phyloP scores from a whole-genome alignment of 2,888 invertebrate species.

The Pecten maximus region DNA sequence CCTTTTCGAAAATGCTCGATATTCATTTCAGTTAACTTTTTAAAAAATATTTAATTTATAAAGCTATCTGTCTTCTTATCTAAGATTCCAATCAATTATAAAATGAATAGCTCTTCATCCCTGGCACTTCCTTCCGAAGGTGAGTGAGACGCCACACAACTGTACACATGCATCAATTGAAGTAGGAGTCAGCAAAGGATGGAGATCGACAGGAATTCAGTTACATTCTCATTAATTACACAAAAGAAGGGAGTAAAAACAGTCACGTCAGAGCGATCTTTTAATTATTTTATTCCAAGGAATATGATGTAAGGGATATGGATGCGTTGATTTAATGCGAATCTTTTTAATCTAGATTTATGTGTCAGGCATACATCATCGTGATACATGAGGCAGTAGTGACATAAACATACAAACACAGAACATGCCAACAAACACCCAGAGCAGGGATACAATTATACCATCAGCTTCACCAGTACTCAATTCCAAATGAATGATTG shows the following conservation, averaged over 20 bases:
- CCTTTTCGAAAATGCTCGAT: too few species aligned
- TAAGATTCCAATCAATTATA: neutral
- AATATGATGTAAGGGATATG: constrained; percentile 13
- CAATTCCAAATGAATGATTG: neutral
- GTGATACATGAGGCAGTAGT: neutral
- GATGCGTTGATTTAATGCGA: constrained; percentile 13
- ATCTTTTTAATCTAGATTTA: constrained; percentile 17
- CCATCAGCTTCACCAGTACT: neutral
- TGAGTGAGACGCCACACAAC: neutral
- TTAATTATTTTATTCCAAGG: neutral
- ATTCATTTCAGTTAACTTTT: neutral
- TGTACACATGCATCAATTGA: neutral
- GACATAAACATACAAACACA: neutral
- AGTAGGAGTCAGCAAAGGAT: neutral
- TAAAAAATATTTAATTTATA: neutral
- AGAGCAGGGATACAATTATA: neutral
- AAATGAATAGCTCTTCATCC: neutral
- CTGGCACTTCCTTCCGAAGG: neutral
- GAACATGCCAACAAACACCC: neutral
- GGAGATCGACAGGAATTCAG: neutral
- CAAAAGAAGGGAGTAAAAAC: neutral
- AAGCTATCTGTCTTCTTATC: constrained; percentile 3
- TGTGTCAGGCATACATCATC: neutral
- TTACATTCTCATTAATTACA: constrained; percentile 28
- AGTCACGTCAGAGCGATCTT: neutral